Percentiles rank a stretch among this genome's conserved stretches.
phyloP scores from a whole-genome alignment of 2,888 invertebrate species.

The Quadroppia sp. region DNA sequence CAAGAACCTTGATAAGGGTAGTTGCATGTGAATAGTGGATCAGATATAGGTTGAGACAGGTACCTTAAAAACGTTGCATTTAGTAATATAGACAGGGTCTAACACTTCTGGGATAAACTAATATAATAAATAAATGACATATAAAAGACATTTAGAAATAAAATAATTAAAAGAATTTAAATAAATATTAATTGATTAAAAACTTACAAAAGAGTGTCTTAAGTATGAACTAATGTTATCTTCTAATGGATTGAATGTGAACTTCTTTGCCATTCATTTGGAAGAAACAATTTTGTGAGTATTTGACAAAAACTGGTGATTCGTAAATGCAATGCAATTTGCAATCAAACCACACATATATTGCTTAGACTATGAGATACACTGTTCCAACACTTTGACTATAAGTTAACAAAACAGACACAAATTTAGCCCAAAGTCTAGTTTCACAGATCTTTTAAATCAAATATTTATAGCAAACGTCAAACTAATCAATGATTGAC shows the following conservation, averaged over 20 bases:
- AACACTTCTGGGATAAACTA: too few species aligned
- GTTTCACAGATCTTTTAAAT: not conserved
- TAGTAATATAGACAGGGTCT: too few species aligned
- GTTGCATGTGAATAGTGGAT: too few species aligned
- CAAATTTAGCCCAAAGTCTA: too few species aligned
- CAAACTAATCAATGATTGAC: conserved; percentile 5
- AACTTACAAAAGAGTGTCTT: not conserved
- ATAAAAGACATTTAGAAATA: not conserved
- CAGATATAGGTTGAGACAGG: too few species aligned
- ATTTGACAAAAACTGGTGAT: not conserved
- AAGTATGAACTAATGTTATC: not conserved
- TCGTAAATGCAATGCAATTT: not conserved
- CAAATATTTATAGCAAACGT: not conserved
- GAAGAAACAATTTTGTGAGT: not conserved
- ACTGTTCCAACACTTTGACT: too few species aligned
- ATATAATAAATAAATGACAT: too few species aligned
- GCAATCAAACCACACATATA: not conserved
- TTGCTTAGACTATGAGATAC: not conserved
- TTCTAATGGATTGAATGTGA: too few species aligned
- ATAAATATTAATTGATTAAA: not conserved
- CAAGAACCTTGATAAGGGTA: too few species aligned
- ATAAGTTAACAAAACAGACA: too few species aligned
- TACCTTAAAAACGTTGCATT: too few species aligned
- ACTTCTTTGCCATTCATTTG: not conserved
- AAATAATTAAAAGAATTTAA: not conserved